phyloP scores from a whole-genome alignment of 2,797 vertebrate genomes.

The Siniperca obscura region DNA sequence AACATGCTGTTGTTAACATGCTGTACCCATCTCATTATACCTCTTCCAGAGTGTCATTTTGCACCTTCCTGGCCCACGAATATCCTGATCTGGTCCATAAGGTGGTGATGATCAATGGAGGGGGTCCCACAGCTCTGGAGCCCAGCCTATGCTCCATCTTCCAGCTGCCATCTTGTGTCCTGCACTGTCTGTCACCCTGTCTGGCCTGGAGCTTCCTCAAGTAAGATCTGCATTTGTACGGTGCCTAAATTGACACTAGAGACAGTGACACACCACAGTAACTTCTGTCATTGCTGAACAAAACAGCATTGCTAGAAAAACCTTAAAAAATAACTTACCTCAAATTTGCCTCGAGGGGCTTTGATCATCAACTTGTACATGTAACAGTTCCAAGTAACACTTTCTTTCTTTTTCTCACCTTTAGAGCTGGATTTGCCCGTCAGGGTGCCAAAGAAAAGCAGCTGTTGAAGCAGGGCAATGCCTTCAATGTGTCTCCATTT shows the following conservation, averaged over 20 bases:
- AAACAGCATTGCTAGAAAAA: neutral
- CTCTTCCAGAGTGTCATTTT: conserved; percentile 92
- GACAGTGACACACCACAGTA: neutral
- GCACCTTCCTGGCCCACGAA: conserved; percentile 97
- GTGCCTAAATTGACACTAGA: neutral
- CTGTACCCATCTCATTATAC: neutral
- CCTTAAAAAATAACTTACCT: neutral
- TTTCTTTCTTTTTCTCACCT: neutral
- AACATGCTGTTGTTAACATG: conserved; percentile 2
- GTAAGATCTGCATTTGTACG: conserved; percentile 79
- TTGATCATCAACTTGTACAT: neutral
- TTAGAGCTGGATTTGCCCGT: conserved; percentile 95
- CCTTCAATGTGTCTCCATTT: conserved; percentile 97
- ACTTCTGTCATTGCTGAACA: neutral
- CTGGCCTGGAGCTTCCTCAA: conserved; percentile 99
- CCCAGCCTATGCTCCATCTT: conserved; percentile 98
- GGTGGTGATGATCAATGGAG: conserved; percentile 98
- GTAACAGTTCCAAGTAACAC: neutral
- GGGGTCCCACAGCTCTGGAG: conserved; percentile 95
- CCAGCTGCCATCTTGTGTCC: conserved; percentile 94
- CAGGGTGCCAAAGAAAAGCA: conserved; percentile 98
- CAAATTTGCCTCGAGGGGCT: no score
- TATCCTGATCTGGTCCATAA: conserved; percentile 97
- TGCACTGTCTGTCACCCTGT: conserved; percentile 95
- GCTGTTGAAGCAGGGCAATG: conserved; percentile 94